Percentiles rank a stretch among this genome's conserved stretches.
phyloP scores from a whole-genome alignment of 2,888 invertebrate genomes.

The Xylota sylvarum region DNA sequence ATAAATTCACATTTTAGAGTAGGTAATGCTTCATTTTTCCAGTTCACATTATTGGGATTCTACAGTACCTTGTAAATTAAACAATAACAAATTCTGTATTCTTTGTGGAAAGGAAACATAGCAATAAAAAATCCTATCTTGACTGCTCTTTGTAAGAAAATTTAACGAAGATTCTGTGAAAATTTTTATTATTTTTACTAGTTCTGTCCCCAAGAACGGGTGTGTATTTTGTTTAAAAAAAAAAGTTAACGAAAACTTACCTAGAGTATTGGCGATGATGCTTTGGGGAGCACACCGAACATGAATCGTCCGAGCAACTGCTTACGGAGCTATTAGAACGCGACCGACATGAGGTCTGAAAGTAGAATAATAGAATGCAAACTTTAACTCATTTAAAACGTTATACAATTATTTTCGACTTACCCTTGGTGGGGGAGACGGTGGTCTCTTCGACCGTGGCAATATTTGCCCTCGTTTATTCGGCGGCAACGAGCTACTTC shows the following conservation, averaged over 20 bases:
- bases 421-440: constrained; percentile 85
- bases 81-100: too few relatives aligned
- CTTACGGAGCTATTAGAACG: constrained; percentile 91
- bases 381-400: background rate
- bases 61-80: too few relatives aligned
- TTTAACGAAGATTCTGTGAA: too few relatives aligned
- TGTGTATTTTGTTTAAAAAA: background rate
- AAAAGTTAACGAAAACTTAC: constrained; percentile 78
- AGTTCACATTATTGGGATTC: too few relatives aligned
- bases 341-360: constrained; percentile 86
- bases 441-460: constrained; percentile 84
- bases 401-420: constrained; percentile 62
- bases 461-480: constrained; percentile 81
- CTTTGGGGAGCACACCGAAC: constrained; percentile 92
- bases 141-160: too few relatives aligned
- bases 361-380: constrained; percentile 32
- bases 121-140: too few relatives aligned
- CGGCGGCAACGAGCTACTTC: constrained; percentile 81
- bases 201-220: too few relatives aligned
- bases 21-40: too few relatives aligned
- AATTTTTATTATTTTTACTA: too few relatives aligned
- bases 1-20: too few relatives aligned
- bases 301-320: constrained; percentile 93
- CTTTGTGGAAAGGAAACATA: too few relatives aligned
- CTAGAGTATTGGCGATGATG: constrained; percentile 83